Conservation (phyloP, 1,140 invertebrate species). For the Saccostrea echinata region DNA sequence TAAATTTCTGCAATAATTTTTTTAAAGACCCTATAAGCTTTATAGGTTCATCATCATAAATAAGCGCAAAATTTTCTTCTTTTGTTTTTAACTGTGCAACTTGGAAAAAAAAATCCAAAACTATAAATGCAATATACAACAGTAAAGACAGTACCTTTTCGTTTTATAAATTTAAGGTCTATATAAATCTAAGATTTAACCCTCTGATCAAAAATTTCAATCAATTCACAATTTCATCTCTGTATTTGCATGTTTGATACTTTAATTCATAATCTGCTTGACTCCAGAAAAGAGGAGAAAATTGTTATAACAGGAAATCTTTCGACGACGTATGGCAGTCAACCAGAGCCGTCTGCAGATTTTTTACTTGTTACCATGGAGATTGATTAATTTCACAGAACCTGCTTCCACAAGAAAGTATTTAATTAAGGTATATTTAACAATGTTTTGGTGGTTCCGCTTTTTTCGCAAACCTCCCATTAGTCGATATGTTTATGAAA, state of each 20-base stretch:
- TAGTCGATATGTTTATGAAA: constrained; percentile 37
- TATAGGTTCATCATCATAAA: too few relatives aligned
- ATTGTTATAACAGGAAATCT: constrained; percentile 7
- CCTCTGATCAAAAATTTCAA: too few relatives aligned
- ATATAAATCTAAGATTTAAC: too few relatives aligned
- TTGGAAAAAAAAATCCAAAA: too few relatives aligned
- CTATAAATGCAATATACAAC: too few relatives aligned
- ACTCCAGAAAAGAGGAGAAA: neutral
- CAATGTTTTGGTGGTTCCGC: constrained; percentile 37
- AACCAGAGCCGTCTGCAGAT: constrained; percentile 25
- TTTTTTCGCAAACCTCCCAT: constrained; percentile 32
- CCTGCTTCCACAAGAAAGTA: constrained; percentile 21
- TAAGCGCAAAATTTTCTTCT: too few relatives aligned
- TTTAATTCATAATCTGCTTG: neutral
- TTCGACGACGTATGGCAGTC: constrained; percentile 9
- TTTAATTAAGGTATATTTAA: constrained; percentile 40
- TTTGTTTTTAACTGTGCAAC: too few relatives aligned
- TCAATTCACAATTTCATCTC: neutral
- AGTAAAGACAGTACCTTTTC: too few relatives aligned
- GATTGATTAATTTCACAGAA: constrained; percentile 36
- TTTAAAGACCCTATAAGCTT: too few relatives aligned
- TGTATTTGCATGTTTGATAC: neutral
- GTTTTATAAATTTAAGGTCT: too few relatives aligned
- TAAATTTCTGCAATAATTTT: too few relatives aligned
- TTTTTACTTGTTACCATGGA: constrained; percentile 23